Evolutionary conservation across 2,113 vertebrate species (phyloP), one percentile per base, ranked within the genome.

Genomic region (Cephalopterus ornatus): DNA sequence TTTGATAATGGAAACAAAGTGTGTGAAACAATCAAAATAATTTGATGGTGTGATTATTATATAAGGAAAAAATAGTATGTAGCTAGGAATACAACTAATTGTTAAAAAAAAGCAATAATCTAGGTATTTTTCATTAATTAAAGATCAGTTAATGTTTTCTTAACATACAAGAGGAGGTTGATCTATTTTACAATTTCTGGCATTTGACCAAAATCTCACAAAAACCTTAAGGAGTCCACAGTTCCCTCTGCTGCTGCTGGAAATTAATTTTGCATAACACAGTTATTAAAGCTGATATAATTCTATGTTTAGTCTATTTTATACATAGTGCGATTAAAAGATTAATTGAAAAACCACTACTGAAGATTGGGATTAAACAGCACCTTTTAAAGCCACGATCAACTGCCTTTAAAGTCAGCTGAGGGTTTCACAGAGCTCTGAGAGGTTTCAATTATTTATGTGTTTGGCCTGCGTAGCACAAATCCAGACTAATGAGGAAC

Each of bases 401-500:
- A 97, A 97, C 78, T 53, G 68, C 96, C 97, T 96, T 95, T 89
- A 97, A 94, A 97, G 95, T 53, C 59, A 58, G 95, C 3, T 17
- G 42, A 97, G 96, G 96, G 97, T 95, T 95, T 95, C 96, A 73
- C 59, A 53, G 7, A 39, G 94, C 85, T 85, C 91, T 27, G 95
- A 89, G 94, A 94, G 85, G 83, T 72, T 97, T 98, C 97, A 92
- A 96, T 97, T 96, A 97, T 97, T 98, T 96, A 96, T 93, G 93
- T 32, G 70, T 88, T 95, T 93, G 93, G 97, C 81, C 95, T 75
- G 58, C 17, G 76, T 41, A 91, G 93, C 89, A 78, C 93, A 95
- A 96, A 97, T 96, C 94, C 49, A 73, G 85, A 72, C 94, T 98
- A 97, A 98, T 96, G 97, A 98, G 96, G 91, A 85, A 88, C 97